Conservation (phyloP, 1,140 invertebrate species). For the Camponotus pennsylvanicus region DNA sequence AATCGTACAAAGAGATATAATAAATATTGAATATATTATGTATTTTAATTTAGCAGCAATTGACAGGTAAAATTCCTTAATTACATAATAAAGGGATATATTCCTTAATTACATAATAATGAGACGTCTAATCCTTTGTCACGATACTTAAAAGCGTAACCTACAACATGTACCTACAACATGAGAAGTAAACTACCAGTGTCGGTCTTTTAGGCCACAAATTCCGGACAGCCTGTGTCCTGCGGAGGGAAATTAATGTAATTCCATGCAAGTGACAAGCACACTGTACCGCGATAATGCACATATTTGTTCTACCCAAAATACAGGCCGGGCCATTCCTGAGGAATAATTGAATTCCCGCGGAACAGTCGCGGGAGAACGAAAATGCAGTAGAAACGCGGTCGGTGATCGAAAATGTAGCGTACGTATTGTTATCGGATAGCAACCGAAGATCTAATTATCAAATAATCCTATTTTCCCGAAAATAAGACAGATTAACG, state of each 20-base stretch:
- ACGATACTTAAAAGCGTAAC: slow-evolving; percentile 8
- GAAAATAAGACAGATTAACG: slow-evolving; percentile 41
- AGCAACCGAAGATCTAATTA: slow-evolving; percentile 11
- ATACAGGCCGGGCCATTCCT: slow-evolving; percentile 47
- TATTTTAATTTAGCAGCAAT: not conserved
- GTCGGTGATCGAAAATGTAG: not conserved
- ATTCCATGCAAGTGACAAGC: slow-evolving; percentile 62
- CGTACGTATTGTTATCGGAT: slow-evolving; percentile 28
- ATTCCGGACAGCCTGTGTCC: slow-evolving; percentile 40
- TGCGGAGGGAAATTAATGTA: slow-evolving; percentile 53
- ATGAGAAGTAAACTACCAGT: slow-evolving; percentile 18
- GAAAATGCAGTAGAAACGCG: slow-evolving; percentile 44
- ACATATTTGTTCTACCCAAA: slow-evolving; percentile 52
- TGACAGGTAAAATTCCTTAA: not conserved
- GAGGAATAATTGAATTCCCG: slow-evolving; percentile 59
- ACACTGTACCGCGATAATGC: slow-evolving; percentile 23
- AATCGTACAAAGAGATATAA: not conserved
- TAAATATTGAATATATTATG: not conserved
- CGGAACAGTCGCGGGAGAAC: slow-evolving; percentile 37
- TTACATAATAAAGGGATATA: not conserved
- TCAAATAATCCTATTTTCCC: slow-evolving; percentile 17
- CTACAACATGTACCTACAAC: not conserved
- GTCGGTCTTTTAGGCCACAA: slow-evolving; percentile 35
- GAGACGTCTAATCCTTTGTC: slow-evolving; percentile 7
- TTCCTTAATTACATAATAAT: not conserved